Conservation (phyloP, 2,113 vertebrate genomes). For the Oxyura jamaicensis region DNA sequence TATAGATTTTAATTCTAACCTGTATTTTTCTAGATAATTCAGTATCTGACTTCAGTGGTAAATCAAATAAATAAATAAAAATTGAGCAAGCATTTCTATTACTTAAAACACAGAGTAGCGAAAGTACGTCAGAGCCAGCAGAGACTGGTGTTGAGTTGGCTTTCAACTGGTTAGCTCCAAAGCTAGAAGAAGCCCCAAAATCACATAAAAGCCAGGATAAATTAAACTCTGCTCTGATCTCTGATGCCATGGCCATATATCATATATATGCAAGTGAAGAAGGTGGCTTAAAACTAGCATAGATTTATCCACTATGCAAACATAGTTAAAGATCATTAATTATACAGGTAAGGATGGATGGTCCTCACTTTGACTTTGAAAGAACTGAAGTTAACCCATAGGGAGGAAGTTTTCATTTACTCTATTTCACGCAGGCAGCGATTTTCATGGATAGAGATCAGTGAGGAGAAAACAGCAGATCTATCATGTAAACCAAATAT, state of each 20-base stretch:
- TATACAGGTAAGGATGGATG: not conserved
- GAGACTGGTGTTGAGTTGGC: not conserved
- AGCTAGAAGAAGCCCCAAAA: not conserved
- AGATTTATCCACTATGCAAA: not conserved
- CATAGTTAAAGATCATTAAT: not conserved
- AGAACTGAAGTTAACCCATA: not conserved
- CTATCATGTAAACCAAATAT: not conserved
- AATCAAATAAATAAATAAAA: not conserved
- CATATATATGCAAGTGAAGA: not conserved
- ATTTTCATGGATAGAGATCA: not conserved
- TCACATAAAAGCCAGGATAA: not conserved
- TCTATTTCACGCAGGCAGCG: not conserved
- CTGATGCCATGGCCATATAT: not conserved
- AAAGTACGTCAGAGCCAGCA: not conserved
- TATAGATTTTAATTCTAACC: not conserved
- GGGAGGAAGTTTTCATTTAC: not conserved
- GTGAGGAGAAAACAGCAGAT: not conserved
- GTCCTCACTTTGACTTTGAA: not conserved
- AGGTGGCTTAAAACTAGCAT: not conserved
- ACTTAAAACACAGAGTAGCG: not conserved
- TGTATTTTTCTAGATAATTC: not conserved
- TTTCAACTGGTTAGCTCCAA: not conserved
- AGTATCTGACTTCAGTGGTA: not conserved
- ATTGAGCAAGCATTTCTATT: not conserved
- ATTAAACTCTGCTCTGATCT: not conserved